Conservation (phyloP, 1,140 invertebrate species). For the Ceratosolen fusciceps region DNA sequence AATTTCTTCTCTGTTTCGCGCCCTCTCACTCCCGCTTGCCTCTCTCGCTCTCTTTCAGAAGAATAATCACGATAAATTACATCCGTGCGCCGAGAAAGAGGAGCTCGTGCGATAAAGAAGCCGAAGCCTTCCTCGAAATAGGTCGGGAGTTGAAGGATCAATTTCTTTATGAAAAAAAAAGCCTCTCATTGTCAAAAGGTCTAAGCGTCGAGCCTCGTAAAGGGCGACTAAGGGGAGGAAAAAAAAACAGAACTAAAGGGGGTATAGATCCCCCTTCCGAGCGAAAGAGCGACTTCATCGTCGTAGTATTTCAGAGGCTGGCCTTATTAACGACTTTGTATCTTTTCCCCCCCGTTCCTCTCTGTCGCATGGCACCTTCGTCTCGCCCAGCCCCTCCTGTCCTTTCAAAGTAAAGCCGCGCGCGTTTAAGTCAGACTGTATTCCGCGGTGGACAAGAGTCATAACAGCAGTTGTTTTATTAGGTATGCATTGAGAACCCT, state of each 20-base stretch:
- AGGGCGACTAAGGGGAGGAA: background rate
- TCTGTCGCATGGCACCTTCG: background rate
- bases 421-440: background rate
- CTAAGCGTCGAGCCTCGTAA: background rate
- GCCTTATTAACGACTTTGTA: conserved; percentile 54
- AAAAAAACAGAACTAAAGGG: background rate
- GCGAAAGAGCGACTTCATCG: conserved; percentile 42
- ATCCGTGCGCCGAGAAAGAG: conserved; percentile 13
- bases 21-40: background rate
- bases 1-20: no score
- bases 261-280: background rate
- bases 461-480: conserved; percentile 65
- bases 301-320: conserved; percentile 48
- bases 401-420: conserved; percentile 39
- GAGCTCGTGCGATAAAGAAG: conserved; percentile 11
- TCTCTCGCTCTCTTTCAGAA: background rate
- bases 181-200: conserved; percentile 7
- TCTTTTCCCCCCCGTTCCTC: conserved; percentile 15
- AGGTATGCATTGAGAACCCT: conserved; percentile 60
- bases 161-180: conserved; percentile 4
- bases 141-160: background rate
- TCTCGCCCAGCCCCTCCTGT: conserved; percentile 21
- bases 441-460: conserved; percentile 21
- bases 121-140: background rate
- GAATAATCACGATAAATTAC: conserved; percentile 25